Evolutionary conservation across 2,888 invertebrate genomes (phyloP).

Genomic region (Mythimna ferrago): DNA sequence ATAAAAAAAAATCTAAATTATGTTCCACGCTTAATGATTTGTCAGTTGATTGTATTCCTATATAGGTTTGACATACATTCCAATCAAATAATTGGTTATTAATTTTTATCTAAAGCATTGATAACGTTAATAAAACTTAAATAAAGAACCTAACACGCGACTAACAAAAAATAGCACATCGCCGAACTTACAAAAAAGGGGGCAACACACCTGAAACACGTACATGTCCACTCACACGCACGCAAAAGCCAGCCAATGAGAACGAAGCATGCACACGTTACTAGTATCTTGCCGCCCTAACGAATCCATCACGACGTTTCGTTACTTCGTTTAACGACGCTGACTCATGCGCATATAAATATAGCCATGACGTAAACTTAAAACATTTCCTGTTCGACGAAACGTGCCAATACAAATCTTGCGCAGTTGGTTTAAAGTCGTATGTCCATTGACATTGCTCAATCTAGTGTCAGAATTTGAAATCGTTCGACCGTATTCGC

Average conservation of each 20-base stretch:
- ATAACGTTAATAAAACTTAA: conserved; percentile 16
- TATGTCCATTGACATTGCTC: conserved; percentile 29
- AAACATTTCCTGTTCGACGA: conserved; percentile 42
- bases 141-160: background rate
- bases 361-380: conserved; percentile 57
- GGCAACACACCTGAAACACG: conserved; percentile 11
- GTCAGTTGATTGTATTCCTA: background rate
- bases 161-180: conserved; percentile 9
- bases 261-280: conserved; percentile 7
- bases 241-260: conserved; percentile 21
- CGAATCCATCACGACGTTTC: conserved; percentile 60
- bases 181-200: conserved; percentile 7
- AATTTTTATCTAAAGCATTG: conserved; percentile 15
- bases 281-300: conserved; percentile 37
- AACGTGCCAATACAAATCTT: conserved; percentile 42
- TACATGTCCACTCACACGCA: background rate
- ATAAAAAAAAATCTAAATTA: too few relatives aligned
- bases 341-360: conserved; percentile 60
- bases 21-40: background rate
- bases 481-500: conserved; percentile 26
- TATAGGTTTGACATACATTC: conserved; percentile 8
- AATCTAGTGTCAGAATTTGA: conserved; percentile 50
- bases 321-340: conserved; percentile 68
- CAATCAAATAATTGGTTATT: background rate
- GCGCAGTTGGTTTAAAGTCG: conserved; percentile 33